A percentile compares a stretch with the other conserved stretches of the same genome.
phyloP scores from a whole-genome alignment of 2,888 invertebrate genomes.

The Aricia artaxerxes region DNA sequence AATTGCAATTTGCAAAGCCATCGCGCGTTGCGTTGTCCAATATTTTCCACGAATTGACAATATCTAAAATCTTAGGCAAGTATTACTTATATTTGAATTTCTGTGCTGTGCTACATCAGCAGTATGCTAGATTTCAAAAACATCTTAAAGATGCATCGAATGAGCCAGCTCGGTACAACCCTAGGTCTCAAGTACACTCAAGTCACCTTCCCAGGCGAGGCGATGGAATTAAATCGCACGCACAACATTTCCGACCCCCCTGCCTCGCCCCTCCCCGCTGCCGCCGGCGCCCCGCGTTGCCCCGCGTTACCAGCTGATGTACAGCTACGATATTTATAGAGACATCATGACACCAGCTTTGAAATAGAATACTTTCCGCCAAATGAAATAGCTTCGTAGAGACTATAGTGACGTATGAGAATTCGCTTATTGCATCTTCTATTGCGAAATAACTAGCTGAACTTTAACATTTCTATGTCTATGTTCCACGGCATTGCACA shows the following conservation, averaged over 20 bases:
- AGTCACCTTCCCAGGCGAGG: slow-evolving; percentile 62
- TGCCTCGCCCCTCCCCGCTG: slow-evolving; percentile 43
- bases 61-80: too few relatives aligned
- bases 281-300: slow-evolving; percentile 39
- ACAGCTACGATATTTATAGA: slow-evolving; percentile 25
- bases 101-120: too few relatives aligned
- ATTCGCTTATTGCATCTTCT: slow-evolving; percentile 3
- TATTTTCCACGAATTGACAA: too few relatives aligned
- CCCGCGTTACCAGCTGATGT: slow-evolving; percentile 30
- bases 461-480: background rate
- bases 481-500: background rate
- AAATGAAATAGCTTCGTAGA: slow-evolving; percentile 10
- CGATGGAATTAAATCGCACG: slow-evolving; percentile 80
- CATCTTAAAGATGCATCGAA: slow-evolving; percentile 30
- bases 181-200: slow-evolving; percentile 48
- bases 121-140: background rate
- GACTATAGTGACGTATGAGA: background rate
- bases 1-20: background rate
- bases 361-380: slow-evolving; percentile 18
- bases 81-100: background rate
- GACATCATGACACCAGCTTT: slow-evolving; percentile 25
- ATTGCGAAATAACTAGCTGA: background rate
- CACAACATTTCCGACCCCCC: slow-evolving; percentile 69
- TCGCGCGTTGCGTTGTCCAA: too few relatives aligned
- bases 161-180: slow-evolving; percentile 34